These are phyloP conservation scores for Nixonia krombeini DNA, from an alignment of 1,140 invertebrate genomes.

Conservation along the genomic window DNA sequence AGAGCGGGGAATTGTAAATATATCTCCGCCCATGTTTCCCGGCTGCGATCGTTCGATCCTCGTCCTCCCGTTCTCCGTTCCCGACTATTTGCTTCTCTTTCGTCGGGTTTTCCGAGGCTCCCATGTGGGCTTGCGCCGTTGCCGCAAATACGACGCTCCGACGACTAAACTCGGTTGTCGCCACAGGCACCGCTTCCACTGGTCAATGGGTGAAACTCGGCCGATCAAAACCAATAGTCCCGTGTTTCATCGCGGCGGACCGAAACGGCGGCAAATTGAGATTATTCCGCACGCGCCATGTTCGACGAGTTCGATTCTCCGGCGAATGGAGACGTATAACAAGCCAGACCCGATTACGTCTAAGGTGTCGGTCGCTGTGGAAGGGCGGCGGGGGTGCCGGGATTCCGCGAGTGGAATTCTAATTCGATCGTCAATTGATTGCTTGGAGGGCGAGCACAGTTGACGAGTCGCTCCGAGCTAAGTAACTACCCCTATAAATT, in stretches of 20 bases:
- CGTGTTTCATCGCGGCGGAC: slow-evolving; percentile 33
- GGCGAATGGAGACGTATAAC: too few relatives aligned
- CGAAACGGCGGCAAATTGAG: slow-evolving; percentile 21
- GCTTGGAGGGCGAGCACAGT: slow-evolving; percentile 39
- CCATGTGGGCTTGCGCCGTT: slow-evolving; percentile 1
- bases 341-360: too few relatives aligned
- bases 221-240: slow-evolving; percentile 39
- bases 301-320: too few relatives aligned
- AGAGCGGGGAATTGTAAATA: slow-evolving; percentile 32
- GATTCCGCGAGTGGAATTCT: slow-evolving; percentile 47
- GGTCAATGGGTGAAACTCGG: slow-evolving; percentile 24
- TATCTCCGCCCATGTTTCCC: slow-evolving; percentile 3
- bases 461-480: slow-evolving; percentile 48
- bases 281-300: too few relatives aligned
- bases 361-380: too few relatives aligned
- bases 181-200: slow-evolving; percentile 19
- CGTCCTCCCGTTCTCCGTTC: slow-evolving; percentile 12
- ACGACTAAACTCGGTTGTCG: slow-evolving; percentile 13
- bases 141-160: slow-evolving; percentile 10
- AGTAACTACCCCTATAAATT: slow-evolving; percentile 54
- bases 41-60: not conserved
- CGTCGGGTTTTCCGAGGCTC: slow-evolving; percentile 9
- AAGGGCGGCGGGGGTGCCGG: too few relatives aligned
- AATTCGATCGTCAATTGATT: slow-evolving; percentile 55
- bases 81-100: slow-evolving; percentile 9